Base-by-base conservation (phyloP, 2,797 vertebrate genomes). In the Ibycter americanus region DNA sequence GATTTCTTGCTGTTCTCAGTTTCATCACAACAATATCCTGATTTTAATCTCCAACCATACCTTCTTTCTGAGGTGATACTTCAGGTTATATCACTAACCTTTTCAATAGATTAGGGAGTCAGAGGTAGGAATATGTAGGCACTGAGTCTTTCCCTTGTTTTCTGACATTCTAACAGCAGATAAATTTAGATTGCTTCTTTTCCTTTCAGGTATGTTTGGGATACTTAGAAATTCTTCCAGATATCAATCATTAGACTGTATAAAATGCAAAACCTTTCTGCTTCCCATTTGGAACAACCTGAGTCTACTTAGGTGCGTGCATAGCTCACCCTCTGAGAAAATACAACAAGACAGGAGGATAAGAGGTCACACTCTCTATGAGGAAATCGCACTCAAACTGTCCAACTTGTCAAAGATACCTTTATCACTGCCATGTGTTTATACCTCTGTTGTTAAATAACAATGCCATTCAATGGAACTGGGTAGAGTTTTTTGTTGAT, bases 151-250 rank as follows among this genome's bases (percentile, higher is more conserved):
- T 76, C 21, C 40, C 13, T 74, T 66, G 29, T 62, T 81, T 86
- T 84, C 70, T 79, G 34, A 32, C 15, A 4, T 83, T 78, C 31
- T 88, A 8, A 56, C 23, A 81, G 32, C 31, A 85, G 25, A 40
- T 19, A 68, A 89, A 89, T 84, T 87, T 34, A 38, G 7, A 76
- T 66, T 67, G 4, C 32, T 78, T 83, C 72, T 36, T 91, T 88
- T 83, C 23, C 29, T 90, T 93, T 59, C 0, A 0, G 4, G 4
- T 8, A 23, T 40, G 22, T 63, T 86, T 71, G 40, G 11, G 49
- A 16, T 23, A 67, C 20, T 86, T 4, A 52, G 13, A 81, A 90
- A 46, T 49, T 71, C 51, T 93, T 78, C 52, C 62, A 46, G 4
- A 5, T 71, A 44, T 42, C 40, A 74, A 62, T 21, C 20, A 76